Evolutionary conservation across 2,888 invertebrate genomes (phyloP), one percentile per base, ranked within the genome.

Genomic region (Parapristionchus giblindavisi): DNA sequence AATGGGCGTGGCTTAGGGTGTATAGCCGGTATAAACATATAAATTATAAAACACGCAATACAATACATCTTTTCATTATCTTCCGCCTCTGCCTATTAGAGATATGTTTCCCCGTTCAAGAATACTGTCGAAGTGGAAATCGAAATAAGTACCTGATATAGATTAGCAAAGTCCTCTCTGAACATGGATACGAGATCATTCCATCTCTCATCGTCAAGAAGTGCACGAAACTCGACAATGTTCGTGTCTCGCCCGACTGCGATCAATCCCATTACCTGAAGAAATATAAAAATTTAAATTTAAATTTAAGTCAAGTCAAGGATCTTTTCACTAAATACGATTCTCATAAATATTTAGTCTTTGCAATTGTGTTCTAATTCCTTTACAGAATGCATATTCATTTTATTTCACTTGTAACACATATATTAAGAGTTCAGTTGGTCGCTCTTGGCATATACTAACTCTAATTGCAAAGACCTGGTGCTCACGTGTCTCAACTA

Each of bases 151-250:
- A 81, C 79, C 90, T 98, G 97, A 90, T 95, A 96, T 79, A 98
- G 91, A 78, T 94, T 92, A 88, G 94, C 95, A 90, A 97, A 96
- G 89, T 96, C 97, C 85, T 93, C 92, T 52, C 96, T 92, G 90
- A 99, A 99, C 90, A 96, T 94, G 80, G 92, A 91, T 79, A 95
- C 93, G 78, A 98, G 91, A 81, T 92, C 91, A 74, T 92, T 91
- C 97, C 97, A 99, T 79, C 92, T 90, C n/a, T 93, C 92, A 32
- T 90, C 90, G 81, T 91, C 90, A 51, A 92, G 86, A 75, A 92
- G 87, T 68, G 91, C 91, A 85, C 88, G 87, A 83, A 90, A 90
- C 11, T 88, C 88, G 0, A 63, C 38, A 27, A 63, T 60, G 11
- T 66, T 60, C 21, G 78, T 75, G 11, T 74, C 56, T 3, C 58